Evolutionary conservation across 53 echinoderm and acorn worm genomes (phyloP).

Genomic region (Glandiceps talaboti): DNA sequence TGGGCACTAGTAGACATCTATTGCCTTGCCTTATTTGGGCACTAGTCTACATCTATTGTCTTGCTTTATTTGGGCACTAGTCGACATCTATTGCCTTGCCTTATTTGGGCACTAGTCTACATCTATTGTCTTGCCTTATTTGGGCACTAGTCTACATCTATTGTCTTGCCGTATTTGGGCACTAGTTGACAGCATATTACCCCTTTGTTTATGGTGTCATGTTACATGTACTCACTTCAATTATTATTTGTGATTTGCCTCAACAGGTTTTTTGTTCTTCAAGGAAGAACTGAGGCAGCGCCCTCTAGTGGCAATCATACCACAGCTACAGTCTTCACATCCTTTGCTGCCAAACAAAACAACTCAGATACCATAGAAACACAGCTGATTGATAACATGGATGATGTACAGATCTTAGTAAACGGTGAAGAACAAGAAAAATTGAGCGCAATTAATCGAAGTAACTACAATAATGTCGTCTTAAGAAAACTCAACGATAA

Average conservation of each 20-base stretch:
- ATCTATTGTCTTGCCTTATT: too few species aligned
- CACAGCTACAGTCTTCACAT: not conserved
- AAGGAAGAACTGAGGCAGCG: not conserved
- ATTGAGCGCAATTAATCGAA: not conserved
- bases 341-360: not conserved
- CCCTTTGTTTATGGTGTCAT: not conserved
- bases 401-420: not conserved
- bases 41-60: too few species aligned
- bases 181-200: not conserved
- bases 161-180: too few species aligned
- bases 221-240: too few species aligned
- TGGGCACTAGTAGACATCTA: too few species aligned
- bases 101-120: too few species aligned
- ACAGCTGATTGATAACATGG: not conserved
- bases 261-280: not conserved
- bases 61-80: too few species aligned
- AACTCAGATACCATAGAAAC: not conserved
- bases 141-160: too few species aligned
- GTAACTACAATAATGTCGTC: not conserved
- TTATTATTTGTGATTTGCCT: too few species aligned
- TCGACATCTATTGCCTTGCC: too few species aligned
- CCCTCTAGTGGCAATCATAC: not conserved
- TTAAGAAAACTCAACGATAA: not conserved
- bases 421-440: not conserved
- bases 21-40: too few species aligned